Evolutionary conservation across 2,888 invertebrate genomes (phyloP), one percentile per base, ranked within the genome.

Genomic region (Drosophila basisetae): DNA sequence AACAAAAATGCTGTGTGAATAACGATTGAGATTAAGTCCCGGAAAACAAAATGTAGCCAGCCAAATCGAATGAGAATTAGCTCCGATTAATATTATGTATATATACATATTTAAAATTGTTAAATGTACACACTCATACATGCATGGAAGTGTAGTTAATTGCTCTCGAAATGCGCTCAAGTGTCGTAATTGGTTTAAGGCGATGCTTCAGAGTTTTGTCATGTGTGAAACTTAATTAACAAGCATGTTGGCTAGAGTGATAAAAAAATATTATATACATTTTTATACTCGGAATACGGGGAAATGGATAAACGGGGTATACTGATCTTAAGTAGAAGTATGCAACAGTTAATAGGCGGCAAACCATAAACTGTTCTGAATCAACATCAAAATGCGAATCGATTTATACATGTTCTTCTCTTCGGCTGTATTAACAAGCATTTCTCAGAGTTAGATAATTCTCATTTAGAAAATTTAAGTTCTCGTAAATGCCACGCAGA

Each of bases 11-110:
- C 63, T 64, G 68, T 39, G 22, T 28, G 22, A 28, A 49, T 55
- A 43, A 52, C 53, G 47, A 50, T 64, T 67, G 61, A 41, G 64
- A 61, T 53, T 37, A 65, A 39, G 35, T 37, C 30, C 25, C 18
- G 2, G 2, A 13, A 43, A 43, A 41, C 18, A 69, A 77, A 77
- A 65, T 76, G 68, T 63, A 11, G 49, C 28, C 54, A 25, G 62
- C 64, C 69, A 78, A 74, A 73, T 74, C 68, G 65, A 28, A 41
- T 50, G 43, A 18, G 22, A 53, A 58, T 74, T 41, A 65, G 74
- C 68, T 31, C 39, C 28, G 28, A 41, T 37, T n/a, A 9, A 35
- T 16, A 16, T 5, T 11, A 37, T 37, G 11, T 37, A 37, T 37
- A 37, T 37, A 37, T 16, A 18, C 11, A 37, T 6, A 37, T 16